Evolutionary conservation across 2,888 invertebrate genomes (phyloP).

Genomic region (Adelphocoris suturalis): DNA sequence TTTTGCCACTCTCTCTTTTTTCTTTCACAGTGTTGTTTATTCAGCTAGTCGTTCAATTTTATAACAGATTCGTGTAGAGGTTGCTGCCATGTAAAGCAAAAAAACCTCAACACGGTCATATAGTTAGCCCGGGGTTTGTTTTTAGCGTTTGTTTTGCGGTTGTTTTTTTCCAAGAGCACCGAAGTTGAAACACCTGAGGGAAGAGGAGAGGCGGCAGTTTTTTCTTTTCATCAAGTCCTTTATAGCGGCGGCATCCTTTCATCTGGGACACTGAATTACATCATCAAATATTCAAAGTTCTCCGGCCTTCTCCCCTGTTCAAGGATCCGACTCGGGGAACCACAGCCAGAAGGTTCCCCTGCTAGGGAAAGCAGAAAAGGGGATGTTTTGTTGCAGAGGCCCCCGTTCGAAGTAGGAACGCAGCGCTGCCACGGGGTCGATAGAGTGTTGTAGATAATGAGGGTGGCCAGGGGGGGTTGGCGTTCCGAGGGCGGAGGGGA

Average conservation of each 20-base stretch:
- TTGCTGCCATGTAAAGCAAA: background rate
- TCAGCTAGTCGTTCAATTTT: no score
- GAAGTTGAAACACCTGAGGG: constrained; percentile 54
- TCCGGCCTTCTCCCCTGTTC: background rate
- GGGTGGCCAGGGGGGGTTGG: constrained; percentile 66
- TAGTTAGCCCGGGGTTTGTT: constrained; percentile 19
- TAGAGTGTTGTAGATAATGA: constrained; percentile 75
- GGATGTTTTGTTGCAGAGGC: constrained; percentile 69
- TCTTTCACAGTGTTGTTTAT: no score
- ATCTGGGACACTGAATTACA: constrained; percentile 69
- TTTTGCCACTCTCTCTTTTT: no score
- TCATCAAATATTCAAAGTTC: constrained; percentile 71
- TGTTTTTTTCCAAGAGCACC: constrained; percentile 4
- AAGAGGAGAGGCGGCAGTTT: background rate
- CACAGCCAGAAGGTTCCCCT: constrained; percentile 33
- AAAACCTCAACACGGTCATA: constrained; percentile 7
- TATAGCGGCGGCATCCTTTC: constrained; percentile 53
- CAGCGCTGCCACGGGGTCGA: constrained; percentile 72
- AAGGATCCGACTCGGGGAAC: constrained; percentile 26
- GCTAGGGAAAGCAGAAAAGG: constrained; percentile 55
- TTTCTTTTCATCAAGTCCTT: constrained; percentile 65
- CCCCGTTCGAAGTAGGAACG: constrained; percentile 64
- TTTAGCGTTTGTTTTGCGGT: constrained; percentile 31
- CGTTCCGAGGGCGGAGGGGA: constrained; percentile 62
- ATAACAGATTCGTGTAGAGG: no score